Evolutionary conservation across 1,140 invertebrate genomes (phyloP), one percentile per base, ranked within the genome.

Genomic region (Aradophagus sp.): DNA sequence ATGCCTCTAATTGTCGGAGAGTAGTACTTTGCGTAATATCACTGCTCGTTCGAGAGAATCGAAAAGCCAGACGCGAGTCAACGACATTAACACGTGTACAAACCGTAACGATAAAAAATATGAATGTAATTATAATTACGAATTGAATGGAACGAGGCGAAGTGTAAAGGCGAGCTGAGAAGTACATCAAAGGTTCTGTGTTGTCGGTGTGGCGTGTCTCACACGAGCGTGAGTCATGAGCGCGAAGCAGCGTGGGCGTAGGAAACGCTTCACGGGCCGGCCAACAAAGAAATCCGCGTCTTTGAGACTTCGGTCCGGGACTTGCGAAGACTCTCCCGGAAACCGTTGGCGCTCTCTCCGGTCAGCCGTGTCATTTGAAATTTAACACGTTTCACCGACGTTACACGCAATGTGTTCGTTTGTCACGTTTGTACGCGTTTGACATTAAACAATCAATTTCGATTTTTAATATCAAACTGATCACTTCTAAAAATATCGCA

Each of bases 71-170:
- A 13, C 41, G 39, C 41, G 53, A 26, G 41, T 16, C 10, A 5
- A 16, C 16, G 15, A 15, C 29, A 31, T 7, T 0, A 1, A 45
- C 26, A 32, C 45, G 14, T 27, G n/a, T n/a, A n/a, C 41, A 58
- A 58, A 59, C 44, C 35, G 29, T 67, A 67, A 67, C 63, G 63
- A 53, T 45, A 67, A 20, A 19, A 52, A 52, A n/a, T 27, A 38
- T 52, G 62, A 56, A 65, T 65, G 44, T 67, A 67, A 58, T 58
- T 67, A 67, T 52, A 59, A 58, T 52, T 67, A 59, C 48, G 63
- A 68, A 59, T 68, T 59, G 63, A 68, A 59, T 47, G 55, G 39
- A 58, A 45, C 47, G 42, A 47, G 29, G 26, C 36, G 47, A 39
- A 31, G 59, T 52, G 23, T 45, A 7, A 23, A 47, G 8, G 29